Evolutionary conservation across 1,140 invertebrate species (phyloP), one percentile per base, ranked within the genome.

Genomic region (Aphidius ervi): DNA sequence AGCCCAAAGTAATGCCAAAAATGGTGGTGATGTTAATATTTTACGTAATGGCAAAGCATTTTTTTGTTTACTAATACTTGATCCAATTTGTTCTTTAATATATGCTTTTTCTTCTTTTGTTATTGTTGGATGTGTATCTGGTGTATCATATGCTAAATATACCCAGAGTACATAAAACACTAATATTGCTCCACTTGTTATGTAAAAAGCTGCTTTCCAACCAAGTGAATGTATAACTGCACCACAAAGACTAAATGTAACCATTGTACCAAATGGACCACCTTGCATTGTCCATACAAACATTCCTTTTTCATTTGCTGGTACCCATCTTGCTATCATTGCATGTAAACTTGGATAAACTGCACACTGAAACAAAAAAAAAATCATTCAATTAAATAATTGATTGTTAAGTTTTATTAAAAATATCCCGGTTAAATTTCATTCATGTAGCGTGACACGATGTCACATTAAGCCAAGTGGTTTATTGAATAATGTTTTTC

Each of bases 261-360:
- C 82, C 1, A 91, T 85, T 0, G 89, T 91, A 31, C 91, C 91
- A 31, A 92, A 85, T 0, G 88, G 86, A 5, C 88, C 88, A 7
- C 89, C 88, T 71, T 75, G 77, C 70, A 90, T 81, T 9, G 87
- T 85, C 68, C 87, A 87, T 1, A 88, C 82, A 68, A 91, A 91
- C 76, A 88, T 88, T 53, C 88, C 88, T 72, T 88, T 89, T 68
- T 91, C 88, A 16, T 82, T 82, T n/a, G 88, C 88, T 8, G 88
- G 89, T 0, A 86, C 85, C 89, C 89, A 90, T 67, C 84, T 81
- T 0, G 88, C 87, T 40, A 91, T 86, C 67, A 91, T 75, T 40
- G 82, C 86, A 64, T 90, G 88, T 10, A 88, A 77, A 9, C 86
- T 83, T 6, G 89, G 88, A 81, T 90, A 90, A 47, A 88, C 78